Evolutionary conservation across 2,797 vertebrate species (phyloP), one percentile per base, ranked within the genome.

Genomic region (Steatocranus sp.): DNA sequence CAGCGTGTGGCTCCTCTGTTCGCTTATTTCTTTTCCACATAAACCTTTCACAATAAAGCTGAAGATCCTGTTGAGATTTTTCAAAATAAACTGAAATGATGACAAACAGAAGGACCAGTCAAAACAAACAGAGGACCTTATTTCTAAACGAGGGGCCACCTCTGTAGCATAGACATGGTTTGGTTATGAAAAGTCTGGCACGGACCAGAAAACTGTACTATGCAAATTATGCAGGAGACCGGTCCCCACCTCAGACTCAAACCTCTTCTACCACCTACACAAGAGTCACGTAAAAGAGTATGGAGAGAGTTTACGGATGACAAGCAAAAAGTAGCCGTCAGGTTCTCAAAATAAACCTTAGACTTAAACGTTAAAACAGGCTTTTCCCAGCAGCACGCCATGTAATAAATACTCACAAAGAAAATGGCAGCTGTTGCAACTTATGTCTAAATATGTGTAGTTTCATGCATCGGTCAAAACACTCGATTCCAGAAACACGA

Each of bases 371-470:
- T 54, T 27, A 54, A 54, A 54, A 54, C 12, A 27, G 51, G 0
- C 51, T 54, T 54, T 27, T 54, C 23, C 12, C 23, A 15, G 12
- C 23, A 54, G 51, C 0, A 15, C 1, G 12, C 12, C 0, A 0
- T 54, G 0, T 27, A 54, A 54, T 54, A 54, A 54, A 54, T 54
- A 27, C 7, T 25, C 12, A 8, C 51, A 54, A 54, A 54, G 51
- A 54, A 54, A 54, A 54, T 15, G 23, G 1, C 51, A 27, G 23
- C 51, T 15, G 12, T 54, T 54, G 5, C 51, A 54, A 0, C 51
- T 54, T 54, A 0, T 27, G 23, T 54, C 23, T 54, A 54, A 0
- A 0, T 15, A 27, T 27, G 51, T 54, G 12, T 5, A 1, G 51
- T 54, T 27, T 54, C 51, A 54, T 15, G 23, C 23, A 1, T 54